Evolutionary conservation across 2,888 invertebrate genomes (phyloP), one percentile per base, ranked within the genome.

Genomic region (Mimumesa dahlbomi): DNA sequence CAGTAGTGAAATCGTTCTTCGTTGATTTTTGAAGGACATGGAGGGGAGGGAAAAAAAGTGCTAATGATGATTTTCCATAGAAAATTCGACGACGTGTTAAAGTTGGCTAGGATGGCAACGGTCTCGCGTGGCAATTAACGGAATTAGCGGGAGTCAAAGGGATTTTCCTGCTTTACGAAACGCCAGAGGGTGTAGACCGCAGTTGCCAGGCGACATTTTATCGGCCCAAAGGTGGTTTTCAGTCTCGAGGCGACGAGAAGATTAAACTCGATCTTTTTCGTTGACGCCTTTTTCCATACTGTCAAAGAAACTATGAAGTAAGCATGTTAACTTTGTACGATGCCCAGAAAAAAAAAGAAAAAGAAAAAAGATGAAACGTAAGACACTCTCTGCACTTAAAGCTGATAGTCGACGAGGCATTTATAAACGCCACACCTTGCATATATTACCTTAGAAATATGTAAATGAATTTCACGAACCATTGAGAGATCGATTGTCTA

Each of bases 131-230:
- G 61, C 63, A 78, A 78, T 78, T 78, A 79, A 73, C 49, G 70
- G 70, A 79, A 77, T 78, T 79, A 73, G 56, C 68, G 63, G 54
- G 65, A 68, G 65, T 71, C 73, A 72, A 80, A 81, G 76, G 68
- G 75, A 79, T 74, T 59, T 77, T 62, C 59, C 53, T 73, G 75
- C 72, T 77, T 77, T 69, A 73, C 52, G 31, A 29, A 21, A 31
- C 25, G 57, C 40, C 58, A 43, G 53, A 61, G 69, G 76, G 48
- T 50, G 52, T n/a, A 7, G 34, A n/a, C 52, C 56, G 50, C 58
- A 45, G 57, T 63, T 63, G 49, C 53, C 42, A 19, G 42, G 58
- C 59, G 62, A 62, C 62, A 57, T 80, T 80, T 80, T 71, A 62
- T 68, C 64, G 63, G 50, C 18, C n/a, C 53, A 19, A 57, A 57